Conservation (phyloP, 2,888 invertebrate species). For the Acholoe squamosa region DNA sequence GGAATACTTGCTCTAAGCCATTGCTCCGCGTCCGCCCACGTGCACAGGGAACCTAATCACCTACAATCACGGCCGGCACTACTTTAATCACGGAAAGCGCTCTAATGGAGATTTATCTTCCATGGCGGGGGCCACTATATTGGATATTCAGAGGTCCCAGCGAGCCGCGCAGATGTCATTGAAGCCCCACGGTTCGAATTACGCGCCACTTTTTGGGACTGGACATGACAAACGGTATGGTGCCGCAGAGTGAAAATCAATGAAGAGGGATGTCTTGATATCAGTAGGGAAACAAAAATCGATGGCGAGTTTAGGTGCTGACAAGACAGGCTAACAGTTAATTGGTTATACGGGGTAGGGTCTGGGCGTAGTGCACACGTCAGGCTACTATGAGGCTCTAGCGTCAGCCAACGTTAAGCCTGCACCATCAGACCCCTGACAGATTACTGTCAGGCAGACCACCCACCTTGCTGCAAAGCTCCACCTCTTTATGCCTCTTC, state of each 20-base stretch:
- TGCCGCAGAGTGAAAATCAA: conserved; percentile 27
- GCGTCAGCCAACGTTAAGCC: background rate
- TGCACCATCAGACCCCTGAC: background rate
- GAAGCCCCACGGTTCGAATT: background rate
- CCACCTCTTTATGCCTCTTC: no score
- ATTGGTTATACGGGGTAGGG: background rate
- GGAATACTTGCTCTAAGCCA: conserved; percentile 26
- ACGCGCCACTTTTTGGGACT: background rate
- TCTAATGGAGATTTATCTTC: conserved; percentile 31
- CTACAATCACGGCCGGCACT: conserved; percentile 38
- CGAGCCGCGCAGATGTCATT: background rate
- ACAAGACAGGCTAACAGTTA: conserved; percentile 6
- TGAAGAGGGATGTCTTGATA: conserved; percentile 9
- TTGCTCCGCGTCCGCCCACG: background rate
- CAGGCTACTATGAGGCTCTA: background rate
- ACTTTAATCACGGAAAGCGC: conserved; percentile 33
- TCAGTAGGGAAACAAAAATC: background rate
- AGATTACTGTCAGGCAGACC: conserved; percentile 18
- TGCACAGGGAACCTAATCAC: background rate
- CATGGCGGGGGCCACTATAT: background rate
- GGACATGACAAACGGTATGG: background rate
- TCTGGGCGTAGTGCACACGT: background rate
- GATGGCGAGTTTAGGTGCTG: conserved; percentile 14
- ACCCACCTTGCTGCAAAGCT: background rate
- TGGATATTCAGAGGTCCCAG: conserved; percentile 1